A percentile compares a stretch with the other conserved stretches of the same genome.
phyloP scores from a whole-genome alignment of 1,140 invertebrate genomes.

The Aphaenogaster ashmeadi region DNA sequence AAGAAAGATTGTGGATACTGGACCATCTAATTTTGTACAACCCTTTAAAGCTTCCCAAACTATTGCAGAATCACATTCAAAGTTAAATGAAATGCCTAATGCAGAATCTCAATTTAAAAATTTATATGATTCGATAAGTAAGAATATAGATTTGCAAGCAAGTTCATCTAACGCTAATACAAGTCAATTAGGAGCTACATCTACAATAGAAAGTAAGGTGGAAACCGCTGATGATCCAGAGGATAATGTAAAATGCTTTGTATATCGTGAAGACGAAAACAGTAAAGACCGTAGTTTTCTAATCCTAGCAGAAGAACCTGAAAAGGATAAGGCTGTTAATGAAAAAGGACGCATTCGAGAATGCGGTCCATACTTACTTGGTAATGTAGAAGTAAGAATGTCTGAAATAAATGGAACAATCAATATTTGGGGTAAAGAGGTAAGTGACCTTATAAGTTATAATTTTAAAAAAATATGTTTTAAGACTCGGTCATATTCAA shows the following conservation, averaged over 20 bases:
- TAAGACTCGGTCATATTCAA: not conserved
- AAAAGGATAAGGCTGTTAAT: constrained; percentile 59
- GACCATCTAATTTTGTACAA: constrained; percentile 66
- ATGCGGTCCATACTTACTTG: constrained; percentile 84
- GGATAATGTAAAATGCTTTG: constrained; percentile 81
- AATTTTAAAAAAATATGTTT: not conserved
- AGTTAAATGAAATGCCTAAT: constrained; percentile 22
- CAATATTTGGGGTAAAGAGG: constrained; percentile 86
- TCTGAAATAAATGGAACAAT: constrained; percentile 85
- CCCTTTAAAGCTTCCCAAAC: constrained; percentile 81
- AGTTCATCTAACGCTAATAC: constrained; percentile 30
- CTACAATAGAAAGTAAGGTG: constrained; percentile 57
- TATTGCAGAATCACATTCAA: constrained; percentile 51
- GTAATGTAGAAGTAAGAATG: constrained; percentile 86
- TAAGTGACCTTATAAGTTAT: constrained; percentile 59
- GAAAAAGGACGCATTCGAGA: constrained; percentile 76
- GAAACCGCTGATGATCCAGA: constrained; percentile 65
- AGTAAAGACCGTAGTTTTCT: constrained; percentile 83
- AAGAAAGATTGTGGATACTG: constrained; percentile 81
- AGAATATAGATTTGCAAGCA: constrained; percentile 22
- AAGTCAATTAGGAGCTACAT: constrained; percentile 3
- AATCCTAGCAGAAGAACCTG: constrained; percentile 82
- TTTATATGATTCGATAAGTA: constrained; percentile 1
- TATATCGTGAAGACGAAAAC: constrained; percentile 83
- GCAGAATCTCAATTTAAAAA: constrained; percentile 43